Evolutionary conservation across 2,888 invertebrate species (phyloP).

Genomic region (Zygaena filipendulae): DNA sequence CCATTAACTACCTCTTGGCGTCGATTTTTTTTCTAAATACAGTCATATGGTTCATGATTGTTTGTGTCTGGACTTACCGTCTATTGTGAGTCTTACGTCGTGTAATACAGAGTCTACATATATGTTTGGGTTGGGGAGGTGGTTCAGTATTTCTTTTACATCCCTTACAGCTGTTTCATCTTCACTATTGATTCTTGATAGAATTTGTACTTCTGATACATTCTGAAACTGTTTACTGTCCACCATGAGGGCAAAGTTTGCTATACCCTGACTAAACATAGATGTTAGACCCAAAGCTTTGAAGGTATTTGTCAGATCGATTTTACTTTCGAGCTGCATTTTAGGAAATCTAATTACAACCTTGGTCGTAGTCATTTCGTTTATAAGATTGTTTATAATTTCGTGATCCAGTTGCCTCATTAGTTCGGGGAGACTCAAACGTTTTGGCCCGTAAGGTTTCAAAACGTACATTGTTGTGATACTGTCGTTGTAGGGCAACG

Average conservation of each 20-base stretch:
- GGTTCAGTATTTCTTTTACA: conserved; percentile 28
- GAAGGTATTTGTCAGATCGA: conserved; percentile 66
- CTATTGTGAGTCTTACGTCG: conserved; percentile 72
- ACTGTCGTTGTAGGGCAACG: conserved; percentile 77
- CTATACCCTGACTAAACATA: conserved; percentile 69
- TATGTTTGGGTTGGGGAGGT: conserved; percentile 67
- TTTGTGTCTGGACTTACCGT: too few species aligned
- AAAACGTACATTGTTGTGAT: conserved; percentile 74
- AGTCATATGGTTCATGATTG: too few species aligned
- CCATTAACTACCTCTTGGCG: too few species aligned
- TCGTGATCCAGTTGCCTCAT: conserved; percentile 53
- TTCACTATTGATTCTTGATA: conserved; percentile 25
- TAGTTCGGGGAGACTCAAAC: conserved; percentile 48
- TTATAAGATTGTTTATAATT: conserved; percentile 58
- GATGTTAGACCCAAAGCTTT: conserved; percentile 68
- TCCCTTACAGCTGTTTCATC: conserved; percentile 19
- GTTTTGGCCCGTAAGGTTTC: conserved; percentile 59
- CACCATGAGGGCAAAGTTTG: conserved; percentile 76
- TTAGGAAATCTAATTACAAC: conserved; percentile 74
- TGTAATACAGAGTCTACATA: conserved; percentile 73
- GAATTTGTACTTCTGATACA: conserved; percentile 29
- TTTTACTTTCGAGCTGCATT: conserved; percentile 73
- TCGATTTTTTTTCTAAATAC: too few species aligned
- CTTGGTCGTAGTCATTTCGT: conserved; percentile 44
- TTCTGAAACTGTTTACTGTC: conserved; percentile 24